Evolutionary conservation across 92 coral and sea anemone species (phyloP), one percentile per base, ranked within the genome.

Genomic region (Palythoa heliodiscus): DNA sequence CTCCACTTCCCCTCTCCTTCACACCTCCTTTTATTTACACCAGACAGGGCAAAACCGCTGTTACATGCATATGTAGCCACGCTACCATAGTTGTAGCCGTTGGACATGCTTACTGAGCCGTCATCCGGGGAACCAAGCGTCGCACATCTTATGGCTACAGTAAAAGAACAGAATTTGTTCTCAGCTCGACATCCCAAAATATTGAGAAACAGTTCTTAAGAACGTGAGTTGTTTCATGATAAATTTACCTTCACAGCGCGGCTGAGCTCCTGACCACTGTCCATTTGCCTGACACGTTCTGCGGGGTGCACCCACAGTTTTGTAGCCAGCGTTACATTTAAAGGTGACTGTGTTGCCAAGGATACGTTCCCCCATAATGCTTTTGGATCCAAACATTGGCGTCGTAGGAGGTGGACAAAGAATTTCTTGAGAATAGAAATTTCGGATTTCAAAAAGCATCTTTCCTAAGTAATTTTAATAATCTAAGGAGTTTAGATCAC

Each of bases 191-290:
- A 68, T 6, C 24, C 24, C 24, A 2, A 68, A 68, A 24, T 63
- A 17, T 17, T 19, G 1, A 11, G 23, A 17, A 29, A 29, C 35
- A 29, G 35, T 29, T 29, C 35, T 20, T 24, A 75, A 14, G 12
- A 1, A 29, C 35, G 35, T 29, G 35, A 29, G 0, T 29, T 29
- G 35, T 29, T 29, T 29, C 1, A 29, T 29, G 35, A 29, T 29
- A 29, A 20, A 6, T 82, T 78, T 89, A 94, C 99, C 95, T 78
- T 88, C 74, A 82, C 99, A 96, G 24, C 84, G 90, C 19, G 99
- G 98, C 90, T 96, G 95, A 20, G 85, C 77, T 20, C 99, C 99
- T n/a, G 99, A 94, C 99, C 99, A 96, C 57, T 88, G 84, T 5
- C 98, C 94, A 85, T 96, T 87, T 3, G 96, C 98, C 39, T 76